Evolutionary conservation across 2,888 invertebrate genomes (phyloP).

Genomic region (Pseudococcus viburni): DNA sequence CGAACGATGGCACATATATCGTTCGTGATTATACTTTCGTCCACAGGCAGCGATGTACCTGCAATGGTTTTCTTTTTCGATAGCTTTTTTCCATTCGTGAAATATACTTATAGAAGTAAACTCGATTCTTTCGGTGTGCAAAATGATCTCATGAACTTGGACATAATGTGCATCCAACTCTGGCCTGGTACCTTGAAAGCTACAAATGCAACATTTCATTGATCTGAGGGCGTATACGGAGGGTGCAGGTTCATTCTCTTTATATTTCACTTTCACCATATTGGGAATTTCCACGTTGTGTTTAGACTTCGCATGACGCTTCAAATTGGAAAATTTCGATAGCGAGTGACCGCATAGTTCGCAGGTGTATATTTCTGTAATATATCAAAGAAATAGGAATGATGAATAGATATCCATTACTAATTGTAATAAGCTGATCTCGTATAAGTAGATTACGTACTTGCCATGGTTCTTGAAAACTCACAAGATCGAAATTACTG

Average conservation of each 20-base stretch:
- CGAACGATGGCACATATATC: conserved; percentile 60
- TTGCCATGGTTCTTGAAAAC: neutral
- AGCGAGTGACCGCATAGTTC: neutral
- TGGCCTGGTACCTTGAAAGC: neutral
- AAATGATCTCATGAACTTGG: neutral
- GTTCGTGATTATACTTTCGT: conserved; percentile 5
- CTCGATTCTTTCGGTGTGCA: neutral
- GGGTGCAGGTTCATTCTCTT: neutral
- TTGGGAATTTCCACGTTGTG: neutral
- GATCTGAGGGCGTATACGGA: neutral
- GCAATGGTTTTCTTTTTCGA: conserved; percentile 33
- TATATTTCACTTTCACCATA: neutral
- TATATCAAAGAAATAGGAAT: neutral
- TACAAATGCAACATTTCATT: conserved; percentile 25
- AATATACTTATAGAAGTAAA: neutral
- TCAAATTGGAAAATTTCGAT: conserved; percentile 20
- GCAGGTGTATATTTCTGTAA: neutral
- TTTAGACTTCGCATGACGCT: neutral
- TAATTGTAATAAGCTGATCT: neutral
- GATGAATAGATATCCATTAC: neutral
- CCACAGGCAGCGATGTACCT: neutral
- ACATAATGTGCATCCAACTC: conserved; percentile 22
- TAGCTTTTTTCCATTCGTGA: conserved; percentile 32
- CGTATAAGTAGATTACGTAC: neutral
- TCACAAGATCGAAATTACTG: neutral